These are phyloP conservation scores for Ptyas mucosa DNA, from an alignment of 2,113 vertebrate genomes.

Conservation along the genomic window DNA sequence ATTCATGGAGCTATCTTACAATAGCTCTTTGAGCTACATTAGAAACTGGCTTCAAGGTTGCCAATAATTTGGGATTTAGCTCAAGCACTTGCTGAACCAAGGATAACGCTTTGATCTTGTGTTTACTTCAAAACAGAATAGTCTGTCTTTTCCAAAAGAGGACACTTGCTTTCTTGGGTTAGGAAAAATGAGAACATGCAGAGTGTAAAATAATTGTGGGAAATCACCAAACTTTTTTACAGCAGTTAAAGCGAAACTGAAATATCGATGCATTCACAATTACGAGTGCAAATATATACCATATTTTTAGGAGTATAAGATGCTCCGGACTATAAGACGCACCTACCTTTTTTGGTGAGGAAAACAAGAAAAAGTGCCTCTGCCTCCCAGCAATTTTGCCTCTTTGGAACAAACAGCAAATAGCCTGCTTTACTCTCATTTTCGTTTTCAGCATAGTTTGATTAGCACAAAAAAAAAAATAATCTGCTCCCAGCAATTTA, in stretches of 20 bases:
- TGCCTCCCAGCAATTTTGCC: no score
- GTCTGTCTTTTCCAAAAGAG: neutral
- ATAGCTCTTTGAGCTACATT: neutral
- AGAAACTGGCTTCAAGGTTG: neutral
- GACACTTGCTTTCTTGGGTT: neutral
- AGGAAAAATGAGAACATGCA: neutral
- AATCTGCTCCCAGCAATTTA: no score
- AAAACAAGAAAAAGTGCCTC: no score
- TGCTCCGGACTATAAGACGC: no score
- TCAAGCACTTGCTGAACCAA: neutral
- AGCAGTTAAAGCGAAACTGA: neutral
- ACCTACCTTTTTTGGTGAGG: no score
- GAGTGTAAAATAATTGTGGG: neutral
- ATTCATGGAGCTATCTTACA: neutral
- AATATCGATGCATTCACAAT: neutral
- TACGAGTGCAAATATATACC: no score
- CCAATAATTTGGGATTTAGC: neutral
- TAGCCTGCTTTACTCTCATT: no score
- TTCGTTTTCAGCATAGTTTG: no score
- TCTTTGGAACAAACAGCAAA: no score
- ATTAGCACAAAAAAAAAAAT: no score
- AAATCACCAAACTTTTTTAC: neutral
- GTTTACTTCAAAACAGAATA: neutral
- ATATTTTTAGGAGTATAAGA: no score
- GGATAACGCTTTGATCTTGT: neutral